Base-by-base conservation (phyloP, 2,113 vertebrate genomes). In the Amblyopsis rosae region DNA sequence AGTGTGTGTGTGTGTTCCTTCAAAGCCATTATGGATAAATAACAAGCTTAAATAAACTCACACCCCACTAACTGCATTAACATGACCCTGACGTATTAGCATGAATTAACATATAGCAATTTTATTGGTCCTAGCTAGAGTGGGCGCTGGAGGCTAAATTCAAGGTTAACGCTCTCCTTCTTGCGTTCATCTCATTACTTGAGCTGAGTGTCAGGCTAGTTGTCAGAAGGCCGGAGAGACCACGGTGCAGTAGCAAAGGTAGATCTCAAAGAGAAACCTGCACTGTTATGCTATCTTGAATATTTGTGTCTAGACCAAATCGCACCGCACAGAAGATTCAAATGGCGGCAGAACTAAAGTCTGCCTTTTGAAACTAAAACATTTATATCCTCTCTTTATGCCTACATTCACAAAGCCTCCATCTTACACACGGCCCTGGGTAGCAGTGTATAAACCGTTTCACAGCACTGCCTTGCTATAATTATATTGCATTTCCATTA, bases 401-500 rank as follows among this genome's bases (percentile, higher is more conserved):
- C 26, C 11, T 51, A 60, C 65, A 78, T 59, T 73, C 55, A 77
- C 49, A 15, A 54, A 54, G 74, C 60, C 54, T 76, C 62, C 60
- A 74, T 70, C 76, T 70, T 32, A 15, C n/a, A n/a, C 51, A 54
- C n/a, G 51, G 69, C 73, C 75, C 59, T 12, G 49, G 9, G 7
- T 11, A 51, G 49, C 49, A 15, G 81, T 65, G 73, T 55, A 62
- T 57, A 67, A 77, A 76, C 77, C 73, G 66, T 79, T 86, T 85
- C 80, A 84, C 70, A 32, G 78, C 82, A 76, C 82, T 65, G 75
- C 68, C 82, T 81, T 71, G 41, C 72, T 85, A 86, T 88, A 86
- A 87, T 88, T 87, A 84, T 70, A 73, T 72, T 72, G 82, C 75
- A 75, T 87, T 90, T 75, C 78, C 88, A 88, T 89, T 84, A 91